These are phyloP conservation scores for Muschampia plurimacula DNA, from an alignment of 2,888 invertebrate species.

Conservation along the genomic window DNA sequence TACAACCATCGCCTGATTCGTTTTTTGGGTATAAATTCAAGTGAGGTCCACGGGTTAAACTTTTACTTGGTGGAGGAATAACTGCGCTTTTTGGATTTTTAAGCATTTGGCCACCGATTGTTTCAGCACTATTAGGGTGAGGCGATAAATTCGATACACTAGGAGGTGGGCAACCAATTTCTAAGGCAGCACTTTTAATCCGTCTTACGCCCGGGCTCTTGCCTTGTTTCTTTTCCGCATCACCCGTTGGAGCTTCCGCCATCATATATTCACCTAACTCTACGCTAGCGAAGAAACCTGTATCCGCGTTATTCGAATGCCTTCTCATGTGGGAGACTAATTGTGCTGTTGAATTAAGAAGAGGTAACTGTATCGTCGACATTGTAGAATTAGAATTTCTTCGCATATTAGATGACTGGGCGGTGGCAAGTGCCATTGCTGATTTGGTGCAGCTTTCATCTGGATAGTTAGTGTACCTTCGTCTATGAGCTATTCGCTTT, in stretches of 20 bases:
- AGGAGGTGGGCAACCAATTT: constrained; percentile 89
- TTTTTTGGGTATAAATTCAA: constrained; percentile 88
- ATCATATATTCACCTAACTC: constrained; percentile 84
- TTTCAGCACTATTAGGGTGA: constrained; percentile 93
- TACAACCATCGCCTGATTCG: constrained; percentile 89
- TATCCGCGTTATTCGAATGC: constrained; percentile 87
- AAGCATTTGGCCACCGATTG: constrained; percentile 89
- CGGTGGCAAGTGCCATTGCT: constrained; percentile 76
- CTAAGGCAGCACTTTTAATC: constrained; percentile 90
- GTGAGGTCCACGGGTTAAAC: constrained; percentile 89
- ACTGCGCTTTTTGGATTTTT: constrained; percentile 88
- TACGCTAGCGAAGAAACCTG: constrained; percentile 84
- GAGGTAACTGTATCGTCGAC: constrained; percentile 86
- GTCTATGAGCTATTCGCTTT: constrained; percentile 70
- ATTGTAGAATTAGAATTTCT: constrained; percentile 87
- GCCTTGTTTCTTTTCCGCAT: constrained; percentile 78
- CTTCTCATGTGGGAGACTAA: constrained; percentile 83
- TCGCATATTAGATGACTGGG: constrained; percentile 82
- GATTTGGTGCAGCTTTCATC: constrained; percentile 82
- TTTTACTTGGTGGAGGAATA: constrained; percentile 89
- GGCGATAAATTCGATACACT: constrained; percentile 90
- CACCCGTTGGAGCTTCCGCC: constrained; percentile 78
- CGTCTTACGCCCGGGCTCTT: constrained; percentile 87
- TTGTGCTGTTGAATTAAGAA: constrained; percentile 79
- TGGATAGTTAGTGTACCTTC: constrained; percentile 75